These are phyloP conservation scores for Irena cyanogastra DNA, from an alignment of 2,113 vertebrate genomes.

Conservation along the genomic window DNA sequence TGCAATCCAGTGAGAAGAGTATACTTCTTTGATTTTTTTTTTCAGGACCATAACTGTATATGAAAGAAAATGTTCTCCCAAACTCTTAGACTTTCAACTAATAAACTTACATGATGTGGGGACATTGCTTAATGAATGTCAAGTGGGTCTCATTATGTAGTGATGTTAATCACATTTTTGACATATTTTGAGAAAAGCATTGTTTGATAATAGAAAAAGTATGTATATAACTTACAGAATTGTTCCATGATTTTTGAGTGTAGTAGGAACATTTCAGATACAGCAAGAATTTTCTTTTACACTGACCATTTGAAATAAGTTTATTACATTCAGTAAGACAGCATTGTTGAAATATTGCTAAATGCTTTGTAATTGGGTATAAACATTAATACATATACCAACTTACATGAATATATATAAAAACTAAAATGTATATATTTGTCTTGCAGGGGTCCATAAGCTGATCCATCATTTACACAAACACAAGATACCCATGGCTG, in stretches of 20 bases:
- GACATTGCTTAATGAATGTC: background rate
- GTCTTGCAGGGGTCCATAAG: conserved; percentile 77
- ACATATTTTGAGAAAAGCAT: background rate
- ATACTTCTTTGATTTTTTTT: background rate
- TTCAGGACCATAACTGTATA: background rate
- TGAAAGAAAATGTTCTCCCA: background rate
- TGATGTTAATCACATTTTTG: background rate
- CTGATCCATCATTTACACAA: conserved; percentile 80
- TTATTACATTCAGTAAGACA: background rate
- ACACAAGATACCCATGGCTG: conserved; percentile 79
- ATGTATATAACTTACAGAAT: background rate
- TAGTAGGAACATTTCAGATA: background rate
- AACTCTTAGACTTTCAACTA: background rate
- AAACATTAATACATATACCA: background rate
- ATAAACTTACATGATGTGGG: background rate
- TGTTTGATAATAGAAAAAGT: background rate
- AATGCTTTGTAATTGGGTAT: background rate
- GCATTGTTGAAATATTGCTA: background rate
- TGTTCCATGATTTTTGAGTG: background rate
- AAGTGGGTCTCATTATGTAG: background rate
- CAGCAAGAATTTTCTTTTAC: background rate
- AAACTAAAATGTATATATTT: background rate
- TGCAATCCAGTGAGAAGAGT: background rate
- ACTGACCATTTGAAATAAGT: background rate
- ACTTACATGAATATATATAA: background rate